A percentile compares a stretch with the other conserved stretches of the same genome.
These are phyloP conservation scores for Oncorhynchus nerka DNA, from an alignment of 2,113 vertebrate genomes.

Conservation along the genomic window DNA sequence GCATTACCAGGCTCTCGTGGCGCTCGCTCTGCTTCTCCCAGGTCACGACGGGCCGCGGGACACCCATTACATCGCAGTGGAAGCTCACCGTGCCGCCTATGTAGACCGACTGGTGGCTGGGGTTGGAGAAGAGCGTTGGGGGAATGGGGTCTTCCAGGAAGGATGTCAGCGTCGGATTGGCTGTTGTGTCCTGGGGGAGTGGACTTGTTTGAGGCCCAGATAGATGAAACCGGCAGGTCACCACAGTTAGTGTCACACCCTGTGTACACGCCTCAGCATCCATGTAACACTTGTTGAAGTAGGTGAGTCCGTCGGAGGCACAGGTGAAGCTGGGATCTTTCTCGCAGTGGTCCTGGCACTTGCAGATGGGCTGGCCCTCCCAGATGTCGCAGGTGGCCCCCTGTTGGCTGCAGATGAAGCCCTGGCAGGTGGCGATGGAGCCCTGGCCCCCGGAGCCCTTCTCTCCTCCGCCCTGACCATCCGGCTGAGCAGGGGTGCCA, in stretches of 20 bases:
- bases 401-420: slow-evolving; percentile 89
- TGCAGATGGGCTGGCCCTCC: slow-evolving; percentile 91
- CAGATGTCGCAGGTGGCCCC: slow-evolving; percentile 92
- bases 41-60: slow-evolving; percentile 85
- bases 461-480: slow-evolving; percentile 30
- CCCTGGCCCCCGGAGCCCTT: not conserved
- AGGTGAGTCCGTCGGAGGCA: slow-evolving; percentile 93
- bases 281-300: slow-evolving; percentile 99
- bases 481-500: slow-evolving; percentile 57
- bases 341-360: slow-evolving; percentile 92
- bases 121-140: slow-evolving; percentile 87
- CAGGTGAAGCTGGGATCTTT: slow-evolving; percentile 97
- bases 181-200: slow-evolving; percentile 81
- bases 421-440: slow-evolving; percentile 77
- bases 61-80: slow-evolving; percentile 88
- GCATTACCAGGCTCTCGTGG: slow-evolving; percentile 85
- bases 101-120: slow-evolving; percentile 83
- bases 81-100: slow-evolving; percentile 90
- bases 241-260: slow-evolving; percentile 80
- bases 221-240: slow-evolving; percentile 89
- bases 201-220: slow-evolving; percentile 86
- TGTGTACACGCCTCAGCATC: slow-evolving; percentile 91
- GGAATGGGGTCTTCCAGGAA: slow-evolving; percentile 76
- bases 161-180: slow-evolving; percentile 74
- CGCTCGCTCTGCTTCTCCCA: slow-evolving; percentile 94